Evolutionary conservation across 2,113 vertebrate species (phyloP).

Genomic region (Spea multiplicata): DNA sequence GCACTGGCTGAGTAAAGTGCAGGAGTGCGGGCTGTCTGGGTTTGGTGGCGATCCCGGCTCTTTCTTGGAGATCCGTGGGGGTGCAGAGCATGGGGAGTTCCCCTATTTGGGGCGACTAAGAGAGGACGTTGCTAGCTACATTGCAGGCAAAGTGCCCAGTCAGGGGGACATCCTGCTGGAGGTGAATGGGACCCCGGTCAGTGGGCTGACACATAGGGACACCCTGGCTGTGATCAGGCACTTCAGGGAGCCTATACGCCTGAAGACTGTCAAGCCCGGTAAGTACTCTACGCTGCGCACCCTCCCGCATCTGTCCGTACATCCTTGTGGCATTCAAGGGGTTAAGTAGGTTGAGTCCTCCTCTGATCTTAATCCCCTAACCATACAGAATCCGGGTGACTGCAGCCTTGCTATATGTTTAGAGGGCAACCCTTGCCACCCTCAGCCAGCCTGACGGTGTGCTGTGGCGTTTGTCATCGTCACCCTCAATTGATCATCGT

Average conservation of each 20-base stretch:
- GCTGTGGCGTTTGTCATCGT: no score
- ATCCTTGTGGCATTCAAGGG: no score
- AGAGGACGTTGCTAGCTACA: constrained; percentile 72
- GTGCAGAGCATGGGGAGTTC: constrained; percentile 90
- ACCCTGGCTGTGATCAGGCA: constrained; percentile 89
- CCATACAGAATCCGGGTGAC: no score
- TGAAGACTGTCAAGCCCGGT: constrained; percentile 93
- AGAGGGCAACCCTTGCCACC: no score
- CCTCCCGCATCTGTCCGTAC: no score
- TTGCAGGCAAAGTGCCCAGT: constrained; percentile 74
- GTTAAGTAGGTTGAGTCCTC: no score
- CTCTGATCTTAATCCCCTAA: no score
- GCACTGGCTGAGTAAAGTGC: constrained; percentile 91
- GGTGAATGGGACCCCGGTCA: constrained; percentile 93
- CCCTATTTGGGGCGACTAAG: constrained; percentile 79
- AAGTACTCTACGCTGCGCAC: constrained; percentile 1
- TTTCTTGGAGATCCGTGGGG: constrained; percentile 78
- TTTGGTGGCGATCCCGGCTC: constrained; percentile 68
- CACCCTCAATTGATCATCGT: no score
- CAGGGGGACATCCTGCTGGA: constrained; percentile 89
- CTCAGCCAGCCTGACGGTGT: no score
- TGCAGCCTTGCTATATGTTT: no score
- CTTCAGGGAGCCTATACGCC: constrained; percentile 87
- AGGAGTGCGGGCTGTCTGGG: constrained; percentile 87
- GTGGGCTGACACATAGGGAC: constrained; percentile 91